A percentile compares a stretch with the other conserved stretches of the same genome.
Conservation (phyloP, 1,140 invertebrate genomes). For the Rhagoletis pomonella region DNA sequence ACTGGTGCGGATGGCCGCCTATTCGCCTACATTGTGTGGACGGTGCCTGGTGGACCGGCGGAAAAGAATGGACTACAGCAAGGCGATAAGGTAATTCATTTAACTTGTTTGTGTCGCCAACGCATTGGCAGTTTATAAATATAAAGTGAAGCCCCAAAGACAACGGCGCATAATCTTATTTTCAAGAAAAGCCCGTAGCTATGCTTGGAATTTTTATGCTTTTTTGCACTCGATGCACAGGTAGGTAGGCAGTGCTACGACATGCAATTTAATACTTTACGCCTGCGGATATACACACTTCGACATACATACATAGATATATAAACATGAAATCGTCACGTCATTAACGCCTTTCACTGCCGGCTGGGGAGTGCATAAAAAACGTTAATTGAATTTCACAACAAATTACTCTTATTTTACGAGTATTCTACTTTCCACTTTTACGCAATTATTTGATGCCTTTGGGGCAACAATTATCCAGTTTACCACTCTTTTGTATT, state of each 20-base stretch:
- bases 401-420: too few species aligned
- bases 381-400: too few species aligned
- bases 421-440: too few species aligned
- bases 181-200: background rate
- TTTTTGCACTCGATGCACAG: background rate
- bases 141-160: background rate
- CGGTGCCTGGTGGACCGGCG: constrained; percentile 90
- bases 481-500: too few species aligned
- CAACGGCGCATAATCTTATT: constrained; percentile 8
- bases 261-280: background rate
- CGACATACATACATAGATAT: too few species aligned
- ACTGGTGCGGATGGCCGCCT: constrained; percentile 87
- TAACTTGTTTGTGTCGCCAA: constrained; percentile 32
- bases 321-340: too few species aligned
- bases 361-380: too few species aligned
- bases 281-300: too few species aligned
- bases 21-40: constrained; percentile 93
- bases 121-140: background rate
- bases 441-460: too few species aligned
- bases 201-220: background rate
- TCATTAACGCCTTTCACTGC: too few species aligned
- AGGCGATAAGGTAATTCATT: constrained; percentile 84
- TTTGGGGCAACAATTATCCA: too few species aligned
- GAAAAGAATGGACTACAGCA: constrained; percentile 90
- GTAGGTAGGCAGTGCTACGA: background rate